phyloP scores from a whole-genome alignment of 2,797 vertebrate species.

The Thamnophis elegans region DNA sequence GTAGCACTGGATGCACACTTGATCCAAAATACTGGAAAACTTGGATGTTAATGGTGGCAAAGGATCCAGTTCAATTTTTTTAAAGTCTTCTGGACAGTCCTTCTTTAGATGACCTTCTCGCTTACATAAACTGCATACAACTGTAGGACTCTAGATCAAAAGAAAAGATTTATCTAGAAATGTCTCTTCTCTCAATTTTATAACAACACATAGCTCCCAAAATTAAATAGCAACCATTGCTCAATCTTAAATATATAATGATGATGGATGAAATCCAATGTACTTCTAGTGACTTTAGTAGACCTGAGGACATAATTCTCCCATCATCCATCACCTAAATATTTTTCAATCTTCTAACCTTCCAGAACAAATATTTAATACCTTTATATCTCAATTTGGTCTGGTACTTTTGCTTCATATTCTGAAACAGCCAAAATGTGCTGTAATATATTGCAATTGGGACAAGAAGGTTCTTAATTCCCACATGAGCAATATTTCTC shows the following conservation, averaged over 20 bases:
- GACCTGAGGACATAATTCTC: neutral
- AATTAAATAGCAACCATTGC: neutral
- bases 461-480: neutral
- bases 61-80: constrained; percentile 86
- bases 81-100: constrained; percentile 96
- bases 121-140: constrained; percentile 92
- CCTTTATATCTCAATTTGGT: neutral
- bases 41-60: constrained; percentile 81
- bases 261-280: neutral
- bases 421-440: neutral
- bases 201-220: neutral
- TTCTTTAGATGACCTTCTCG: constrained; percentile 91
- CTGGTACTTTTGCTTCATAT: neutral
- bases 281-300: neutral
- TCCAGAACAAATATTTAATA: neutral
- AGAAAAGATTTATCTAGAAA: neutral
- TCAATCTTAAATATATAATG: neutral
- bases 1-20: constrained; percentile 89
- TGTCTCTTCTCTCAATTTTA: neutral
- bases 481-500: neutral
- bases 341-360: neutral
- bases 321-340: neutral
- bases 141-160: constrained; percentile 79
- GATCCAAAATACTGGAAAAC: constrained; percentile 81
- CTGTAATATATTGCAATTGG: neutral